Evolutionary conservation across 2,888 invertebrate species (phyloP).

Genomic region (Caenorhabditis auriculariae): DNA sequence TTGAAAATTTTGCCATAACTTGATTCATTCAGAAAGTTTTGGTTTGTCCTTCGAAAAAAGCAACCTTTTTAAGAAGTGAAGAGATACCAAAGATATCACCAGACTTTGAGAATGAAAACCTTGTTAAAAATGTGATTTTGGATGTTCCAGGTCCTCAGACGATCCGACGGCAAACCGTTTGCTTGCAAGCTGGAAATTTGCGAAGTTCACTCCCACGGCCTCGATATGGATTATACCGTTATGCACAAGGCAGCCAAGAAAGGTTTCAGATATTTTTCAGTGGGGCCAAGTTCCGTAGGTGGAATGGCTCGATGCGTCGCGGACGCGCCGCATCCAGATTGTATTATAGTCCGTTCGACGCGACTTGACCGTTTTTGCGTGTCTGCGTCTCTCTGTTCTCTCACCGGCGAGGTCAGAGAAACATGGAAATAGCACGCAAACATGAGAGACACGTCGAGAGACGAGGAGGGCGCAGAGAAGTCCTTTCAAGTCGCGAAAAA

Average conservation of each 20-base stretch:
- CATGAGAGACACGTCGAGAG: too few relatives aligned
- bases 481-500: too few relatives aligned
- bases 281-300: background rate
- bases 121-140: background rate
- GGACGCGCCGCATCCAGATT: too few relatives aligned
- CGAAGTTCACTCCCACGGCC: conserved; percentile 51
- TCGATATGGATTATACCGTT: conserved; percentile 58
- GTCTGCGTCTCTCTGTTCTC: too few relatives aligned
- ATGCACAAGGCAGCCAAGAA: conserved; percentile 48
- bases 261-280: conserved; percentile 10
- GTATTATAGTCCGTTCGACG: too few relatives aligned
- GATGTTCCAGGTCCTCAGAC: conserved; percentile 22
- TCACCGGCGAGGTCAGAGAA: too few relatives aligned
- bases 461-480: too few relatives aligned
- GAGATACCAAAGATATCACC: background rate
- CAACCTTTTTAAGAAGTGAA: background rate
- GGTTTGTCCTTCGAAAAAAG: background rate
- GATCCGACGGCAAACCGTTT: conserved; percentile 48
- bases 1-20: too few relatives aligned
- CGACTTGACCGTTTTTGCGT: too few relatives aligned
- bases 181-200: conserved; percentile 58
- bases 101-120: background rate
- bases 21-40: background rate
- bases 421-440: background rate
- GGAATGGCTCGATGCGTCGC: too few relatives aligned